phyloP scores from a whole-genome alignment of 35 echinoderm and acorn worm species.

The Lytechinus pictus region DNA sequence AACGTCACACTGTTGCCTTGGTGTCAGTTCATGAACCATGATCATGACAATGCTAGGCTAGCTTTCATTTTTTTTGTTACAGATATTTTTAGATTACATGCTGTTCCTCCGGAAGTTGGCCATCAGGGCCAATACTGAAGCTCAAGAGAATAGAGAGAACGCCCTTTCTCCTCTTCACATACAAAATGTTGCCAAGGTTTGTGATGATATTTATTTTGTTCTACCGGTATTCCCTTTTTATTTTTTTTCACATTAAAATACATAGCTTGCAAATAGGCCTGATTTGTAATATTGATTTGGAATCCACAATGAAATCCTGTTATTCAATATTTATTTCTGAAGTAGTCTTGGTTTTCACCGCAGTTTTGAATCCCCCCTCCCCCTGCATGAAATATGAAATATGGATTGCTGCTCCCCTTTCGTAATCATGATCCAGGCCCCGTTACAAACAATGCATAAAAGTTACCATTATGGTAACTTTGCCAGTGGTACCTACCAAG shows the following conservation, averaged over 20 bases:
- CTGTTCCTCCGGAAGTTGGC: slow-evolving; percentile 67
- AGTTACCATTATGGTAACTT: too few relatives aligned
- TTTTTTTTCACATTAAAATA: not conserved
- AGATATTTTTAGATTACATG: slow-evolving; percentile 85
- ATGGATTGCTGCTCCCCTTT: too few relatives aligned
- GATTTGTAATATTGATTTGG: too few relatives aligned
- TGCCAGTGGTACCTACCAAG: too few relatives aligned
- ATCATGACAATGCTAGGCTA: too few relatives aligned
- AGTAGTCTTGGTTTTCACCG: not conserved
- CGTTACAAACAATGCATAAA: too few relatives aligned
- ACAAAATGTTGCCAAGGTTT: slow-evolving; percentile 63
- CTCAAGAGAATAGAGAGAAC: slow-evolving; percentile 71
- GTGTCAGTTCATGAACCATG: too few relatives aligned
- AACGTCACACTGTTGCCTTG: too few relatives aligned
- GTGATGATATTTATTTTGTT: not conserved
- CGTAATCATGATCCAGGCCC: too few relatives aligned
- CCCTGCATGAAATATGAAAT: not conserved
- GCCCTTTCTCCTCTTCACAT: slow-evolving; percentile 66
- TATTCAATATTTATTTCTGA: too few relatives aligned
- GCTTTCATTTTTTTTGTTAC: not conserved
- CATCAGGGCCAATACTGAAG: slow-evolving; percentile 59
- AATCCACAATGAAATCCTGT: too few relatives aligned
- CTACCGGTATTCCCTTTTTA: not conserved
- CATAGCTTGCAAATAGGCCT: too few relatives aligned
- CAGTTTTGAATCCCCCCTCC: not conserved